Evolutionary conservation across 2,888 invertebrate genomes (phyloP).

Genomic region (Caenorhabditis sinica): DNA sequence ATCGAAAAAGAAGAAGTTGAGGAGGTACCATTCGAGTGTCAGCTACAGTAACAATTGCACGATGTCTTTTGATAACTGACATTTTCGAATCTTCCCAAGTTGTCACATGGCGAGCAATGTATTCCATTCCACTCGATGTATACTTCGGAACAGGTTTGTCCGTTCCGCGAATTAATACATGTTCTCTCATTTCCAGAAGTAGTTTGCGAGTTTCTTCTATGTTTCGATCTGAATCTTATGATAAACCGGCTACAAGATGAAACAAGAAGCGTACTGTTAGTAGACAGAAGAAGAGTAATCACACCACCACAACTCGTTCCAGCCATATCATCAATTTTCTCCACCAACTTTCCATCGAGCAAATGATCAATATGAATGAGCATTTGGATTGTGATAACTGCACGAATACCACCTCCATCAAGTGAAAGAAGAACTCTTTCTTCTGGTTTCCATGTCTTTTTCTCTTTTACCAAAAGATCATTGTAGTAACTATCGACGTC

Average conservation of each 20-base stretch:
- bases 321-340: conserved; percentile 66
- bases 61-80: conserved; percentile 53
- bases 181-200: conserved; percentile 62
- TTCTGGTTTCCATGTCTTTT: conserved; percentile 61
- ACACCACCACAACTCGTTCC: conserved; percentile 75
- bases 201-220: conserved; percentile 58
- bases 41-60: conserved; percentile 68
- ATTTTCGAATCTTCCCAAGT: conserved; percentile 65
- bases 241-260: too few species aligned
- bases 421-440: conserved; percentile 65
- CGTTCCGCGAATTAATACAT: conserved; percentile 49
- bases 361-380: conserved; percentile 56
- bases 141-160: conserved; percentile 62
- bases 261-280: conserved; percentile 51
- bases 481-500: conserved; percentile 56
- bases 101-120: conserved; percentile 57
- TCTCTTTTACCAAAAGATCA: conserved; percentile 36
- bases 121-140: conserved; percentile 67
- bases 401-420: conserved; percentile 73
- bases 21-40: conserved; percentile 70
- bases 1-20: conserved; percentile 71
- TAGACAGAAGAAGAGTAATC: conserved; percentile 64
- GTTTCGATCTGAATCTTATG: conserved; percentile 54
- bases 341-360: conserved; percentile 60
- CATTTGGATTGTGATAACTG: conserved; percentile 62